Percentiles rank a stretch among this genome's conserved stretches.
Evolutionary conservation across 2,113 vertebrate genomes (phyloP).

Genomic region (Urocolius indicus): DNA sequence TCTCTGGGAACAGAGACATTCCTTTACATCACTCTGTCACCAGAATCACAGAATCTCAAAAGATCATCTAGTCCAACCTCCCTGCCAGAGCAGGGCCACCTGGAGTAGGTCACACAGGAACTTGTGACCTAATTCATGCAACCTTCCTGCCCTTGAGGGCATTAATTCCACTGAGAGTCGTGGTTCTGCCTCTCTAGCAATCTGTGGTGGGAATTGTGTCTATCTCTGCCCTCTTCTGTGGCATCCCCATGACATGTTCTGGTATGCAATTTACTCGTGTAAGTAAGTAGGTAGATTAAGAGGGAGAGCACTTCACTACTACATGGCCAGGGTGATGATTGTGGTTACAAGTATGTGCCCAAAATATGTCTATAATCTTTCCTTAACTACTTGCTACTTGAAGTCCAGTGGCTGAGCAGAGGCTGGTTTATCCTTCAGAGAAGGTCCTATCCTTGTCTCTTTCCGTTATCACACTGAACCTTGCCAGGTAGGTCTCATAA

Average conservation of each 20-base stretch:
- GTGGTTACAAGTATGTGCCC: not conserved
- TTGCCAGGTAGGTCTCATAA: not conserved
- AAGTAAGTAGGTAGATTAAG: not conserved
- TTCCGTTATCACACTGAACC: not conserved
- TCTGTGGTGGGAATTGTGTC: not conserved
- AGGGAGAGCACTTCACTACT: not conserved
- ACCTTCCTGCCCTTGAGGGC: not conserved
- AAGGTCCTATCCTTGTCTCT: not conserved
- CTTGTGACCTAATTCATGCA: not conserved
- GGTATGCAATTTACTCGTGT: not conserved
- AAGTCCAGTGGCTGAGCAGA: not conserved
- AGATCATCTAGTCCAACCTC: too few species aligned
- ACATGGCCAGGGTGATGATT: rapidly evolving
- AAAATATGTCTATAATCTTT: not conserved
- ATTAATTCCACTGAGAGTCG: not conserved
- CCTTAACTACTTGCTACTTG: not conserved
- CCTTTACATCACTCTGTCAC: not conserved
- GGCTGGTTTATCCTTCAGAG: not conserved
- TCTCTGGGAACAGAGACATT: not conserved
- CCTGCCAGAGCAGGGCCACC: too few species aligned
- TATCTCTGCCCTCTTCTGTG: not conserved
- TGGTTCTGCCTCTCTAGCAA: not conserved
- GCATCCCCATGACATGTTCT: rapidly evolving
- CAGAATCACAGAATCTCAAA: not conserved
- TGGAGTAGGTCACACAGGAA: too few species aligned